phyloP scores from a whole-genome alignment of 2,113 vertebrate genomes.

The Xenopus laevis region DNA sequence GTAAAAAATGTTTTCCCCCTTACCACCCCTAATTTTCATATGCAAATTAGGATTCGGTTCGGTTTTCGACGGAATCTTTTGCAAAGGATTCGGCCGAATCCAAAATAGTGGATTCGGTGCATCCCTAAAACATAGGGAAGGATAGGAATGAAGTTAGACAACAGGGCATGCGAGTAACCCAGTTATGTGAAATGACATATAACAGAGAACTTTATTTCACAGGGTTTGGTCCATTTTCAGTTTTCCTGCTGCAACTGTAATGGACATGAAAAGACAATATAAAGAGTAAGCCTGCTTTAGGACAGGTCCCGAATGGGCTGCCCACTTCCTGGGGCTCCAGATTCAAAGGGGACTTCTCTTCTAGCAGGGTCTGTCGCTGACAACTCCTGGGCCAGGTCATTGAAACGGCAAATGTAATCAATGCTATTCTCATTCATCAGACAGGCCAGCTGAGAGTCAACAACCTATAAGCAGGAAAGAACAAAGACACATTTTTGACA shows the following conservation, averaged over 20 bases:
- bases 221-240: not conserved
- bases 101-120: no score
- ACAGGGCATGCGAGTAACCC: not conserved
- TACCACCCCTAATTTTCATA: no score
- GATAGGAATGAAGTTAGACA: not conserved
- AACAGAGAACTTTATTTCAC: slow-evolving; percentile 40
- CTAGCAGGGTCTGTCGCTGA: slow-evolving; percentile 77
- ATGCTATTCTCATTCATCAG: slow-evolving; percentile 99
- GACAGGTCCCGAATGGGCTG: slow-evolving; percentile 63
- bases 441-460: slow-evolving; percentile 94
- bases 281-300: slow-evolving; percentile 48
- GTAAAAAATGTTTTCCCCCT: no score
- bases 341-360: slow-evolving; percentile 69
- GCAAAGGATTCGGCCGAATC: no score
- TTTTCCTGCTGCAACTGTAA: not conserved
- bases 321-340: slow-evolving; percentile 50
- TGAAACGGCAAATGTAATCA: slow-evolving; percentile 98
- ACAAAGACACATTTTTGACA: not conserved
- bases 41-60: no score
- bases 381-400: slow-evolving; percentile 92
- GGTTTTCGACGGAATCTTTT: no score
- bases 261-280: slow-evolving; percentile 39
- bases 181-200: not conserved
- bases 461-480: slow-evolving; percentile 43
- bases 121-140: not conserved